phyloP scores from a whole-genome alignment of 2,797 vertebrate species.

The Pempheris klunzingeri region DNA sequence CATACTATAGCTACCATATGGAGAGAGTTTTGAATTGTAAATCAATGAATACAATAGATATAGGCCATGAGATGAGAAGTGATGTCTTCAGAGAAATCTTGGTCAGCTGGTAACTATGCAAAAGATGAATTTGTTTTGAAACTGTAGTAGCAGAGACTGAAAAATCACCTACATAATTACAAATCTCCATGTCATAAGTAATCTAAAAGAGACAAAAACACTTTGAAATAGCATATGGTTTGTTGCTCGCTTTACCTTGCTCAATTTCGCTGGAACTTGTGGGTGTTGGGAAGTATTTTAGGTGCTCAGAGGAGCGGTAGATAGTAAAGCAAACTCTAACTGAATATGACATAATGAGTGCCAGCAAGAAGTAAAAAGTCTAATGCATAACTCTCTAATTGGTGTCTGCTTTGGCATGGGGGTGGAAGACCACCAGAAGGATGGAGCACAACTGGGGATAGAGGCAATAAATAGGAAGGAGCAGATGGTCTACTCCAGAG shows the following conservation, averaged over 20 bases:
- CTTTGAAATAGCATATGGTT: constrained; percentile 44
- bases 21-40: no score
- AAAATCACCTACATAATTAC: constrained; percentile 1
- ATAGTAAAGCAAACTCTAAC: constrained; percentile 65
- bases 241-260: constrained; percentile 33
- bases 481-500: constrained; percentile 86
- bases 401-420: constrained; percentile 84
- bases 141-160: constrained; percentile 4
- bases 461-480: constrained; percentile 84
- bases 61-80: not conserved
- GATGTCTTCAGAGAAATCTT: constrained; percentile 19
- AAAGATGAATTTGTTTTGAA: not conserved
- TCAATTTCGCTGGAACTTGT: constrained; percentile 37
- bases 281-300: constrained; percentile 56
- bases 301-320: constrained; percentile 49
- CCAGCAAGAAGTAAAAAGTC: constrained; percentile 78
- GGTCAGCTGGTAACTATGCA: not conserved
- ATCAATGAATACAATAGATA: not conserved
- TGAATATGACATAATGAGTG: constrained; percentile 80
- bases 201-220: constrained; percentile 34
- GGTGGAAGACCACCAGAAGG: constrained; percentile 86
- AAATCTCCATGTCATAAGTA: constrained; percentile 8
- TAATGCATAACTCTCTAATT: constrained; percentile 85
- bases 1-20: no score
- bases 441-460: constrained; percentile 84